Base-by-base conservation (phyloP, 2,113 vertebrate genomes). In the Corythornis madagascariensis region DNA sequence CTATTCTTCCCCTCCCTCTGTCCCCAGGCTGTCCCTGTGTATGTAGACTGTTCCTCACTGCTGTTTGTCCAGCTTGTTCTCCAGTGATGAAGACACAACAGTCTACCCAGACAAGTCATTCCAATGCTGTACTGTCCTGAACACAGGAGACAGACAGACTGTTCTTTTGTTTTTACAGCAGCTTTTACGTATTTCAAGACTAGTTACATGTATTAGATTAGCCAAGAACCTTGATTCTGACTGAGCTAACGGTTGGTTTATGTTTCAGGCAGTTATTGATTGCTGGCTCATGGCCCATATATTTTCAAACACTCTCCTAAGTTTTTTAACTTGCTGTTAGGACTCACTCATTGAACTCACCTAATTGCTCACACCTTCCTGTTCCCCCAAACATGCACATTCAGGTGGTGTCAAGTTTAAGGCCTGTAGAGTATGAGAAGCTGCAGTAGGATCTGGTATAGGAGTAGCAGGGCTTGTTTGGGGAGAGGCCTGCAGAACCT, bases 171-270 rank as follows among this genome's bases (percentile, higher is more conserved):
- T 69, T 90, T 93, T 14, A 81, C 60, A 47, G 76, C 59, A 66
- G 19, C 9, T 74, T 93, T 93, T 92, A 86, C 28, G 21, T 66
- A 96, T 94, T 92, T 91, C 47, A 83, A 64, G 72, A 86, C 31
- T 15, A 57, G 45, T 80, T 88, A 66, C 72, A 59, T 42, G 21
- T 19, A 21, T 65, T 53, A 55, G 35, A 69, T 92, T 71, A 88
- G 69, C 42, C 80, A 90, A 92, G 76, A 88, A 52, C 47, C 56
- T 71, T 69, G 72, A 70, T 70, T 92, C 42, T 88, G 60, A 33
- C 42, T 61, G 70, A 83, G 5, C 38, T 63, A 53, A 40, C 19
- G 2, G 22, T 5, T 94, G n/a, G 8, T 69, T 92, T 80, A 25
- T 24, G 19, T 80, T 93, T 88, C 57, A 90, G 67, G 33, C 11